Evolutionary conservation across 2,797 vertebrate genomes (phyloP), one percentile per base, ranked within the genome.

Genomic region (Smutsia gigantea): DNA sequence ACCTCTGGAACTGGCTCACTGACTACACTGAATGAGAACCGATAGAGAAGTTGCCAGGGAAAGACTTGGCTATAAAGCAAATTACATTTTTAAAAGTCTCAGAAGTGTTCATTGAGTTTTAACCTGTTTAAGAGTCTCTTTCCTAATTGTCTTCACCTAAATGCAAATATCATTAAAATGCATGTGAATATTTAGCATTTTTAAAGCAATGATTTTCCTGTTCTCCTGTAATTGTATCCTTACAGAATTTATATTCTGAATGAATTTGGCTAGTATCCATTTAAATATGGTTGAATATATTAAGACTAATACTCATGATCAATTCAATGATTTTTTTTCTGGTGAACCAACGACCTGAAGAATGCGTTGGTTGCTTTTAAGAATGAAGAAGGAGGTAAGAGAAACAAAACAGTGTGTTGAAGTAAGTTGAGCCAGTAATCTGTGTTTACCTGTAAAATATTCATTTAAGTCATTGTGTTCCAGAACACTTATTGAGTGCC

Each of bases 1-100:
- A 95, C 87, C 82, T 92, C 68, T 93, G 68, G 55, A 91, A 88
- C 51, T 89, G 94, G 90, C 49, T 97, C 90, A 96, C 87, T 90
- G 87, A 96, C 55, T 93, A 19, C 31, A 82, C 9, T 78, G n/a
- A 94, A 87, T 66, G 69, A 95, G 27, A 96, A 90, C 68, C 3
- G 15, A 93, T 42, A 90, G 68, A 88, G 63, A 63, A 94, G 49
- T 42, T 83, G 49, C 71, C 87, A 75, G 55, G 49, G 11, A 96
- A 88, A 66, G 61, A 63, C 31, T 93, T 94, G 57, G 81, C 61
- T 87, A 5, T 84, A 83, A 92, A 95, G 84, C 42, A 92, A 93
- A 82, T 91, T 81, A 14, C 49, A 72, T 90, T 94, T 31, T 1
- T 86, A 68, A 78, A 34, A 34, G 57, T 64, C 81, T 87, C 39